Base-by-base conservation (phyloP, 2,797 vertebrate species). In the Streptopelia turtur region DNA sequence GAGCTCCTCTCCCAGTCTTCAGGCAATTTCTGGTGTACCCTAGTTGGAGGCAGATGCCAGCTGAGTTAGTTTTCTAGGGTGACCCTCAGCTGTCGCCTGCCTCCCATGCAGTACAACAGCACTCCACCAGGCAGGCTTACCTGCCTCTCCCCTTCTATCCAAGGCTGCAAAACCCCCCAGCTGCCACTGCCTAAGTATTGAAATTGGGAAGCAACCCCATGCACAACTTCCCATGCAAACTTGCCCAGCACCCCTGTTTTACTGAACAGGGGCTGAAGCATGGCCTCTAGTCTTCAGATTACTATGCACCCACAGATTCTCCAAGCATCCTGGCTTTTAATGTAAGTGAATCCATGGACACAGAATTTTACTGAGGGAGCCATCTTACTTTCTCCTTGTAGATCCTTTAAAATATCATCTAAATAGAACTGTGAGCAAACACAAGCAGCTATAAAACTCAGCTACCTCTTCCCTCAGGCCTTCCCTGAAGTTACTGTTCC, bases 131-230 rank as follows among this genome's bases (percentile, higher is more conserved):
- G 21, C 37, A 69, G 47, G 22, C 13, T 77, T 25, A 25, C 5
- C 27, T 21, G 23, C 9, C 10, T 60, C 16, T 87, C 4, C 6
- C 21, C 33, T 61, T 0, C 11, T 56, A 5, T 3, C 20, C 27
- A 57, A 65, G 22, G 6, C 31, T 57, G 13, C 6, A 76, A 71
- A 85, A 39, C 28, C 17, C 28, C 28, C 22, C 63, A 79, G 22
- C 12, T 31, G n/a, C 10, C 12, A 7, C 35, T 65, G 10, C 9
- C 4, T 23, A 25, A 47, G 5, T 50, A 1, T 1, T 30, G 30
- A 59, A 78, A 52, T 15, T 45, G 31, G 28, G 22, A 84, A 33
- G 22, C 4, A 43, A 30, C 0, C 7, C 2, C 15, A n/a, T 1
- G 2, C 41, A 61, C 13, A 52, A 16, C 10, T 75, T 39, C 5